phyloP scores from a whole-genome alignment of 2,888 invertebrate genomes.

The Napeogenes sylphis region DNA sequence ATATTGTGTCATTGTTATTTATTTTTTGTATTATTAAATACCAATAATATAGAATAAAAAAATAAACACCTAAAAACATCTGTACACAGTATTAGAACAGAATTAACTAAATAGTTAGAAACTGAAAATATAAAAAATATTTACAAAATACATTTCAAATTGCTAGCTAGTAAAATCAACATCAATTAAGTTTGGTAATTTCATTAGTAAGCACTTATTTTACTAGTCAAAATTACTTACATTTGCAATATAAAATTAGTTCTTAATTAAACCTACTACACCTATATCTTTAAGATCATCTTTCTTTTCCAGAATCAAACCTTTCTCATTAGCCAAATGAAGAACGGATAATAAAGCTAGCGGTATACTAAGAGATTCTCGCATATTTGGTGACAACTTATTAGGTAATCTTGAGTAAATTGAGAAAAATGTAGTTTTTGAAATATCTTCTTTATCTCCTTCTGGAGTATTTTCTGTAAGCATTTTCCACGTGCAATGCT shows the following conservation, averaged over 20 bases:
- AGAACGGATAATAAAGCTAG: conserved; percentile 88
- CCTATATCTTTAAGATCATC: conserved; percentile 74
- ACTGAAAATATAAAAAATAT: conserved; percentile 22
- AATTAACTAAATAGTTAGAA: conserved; percentile 16
- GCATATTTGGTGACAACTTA: conserved; percentile 78
- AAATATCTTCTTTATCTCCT: conserved; percentile 55
- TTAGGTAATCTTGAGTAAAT: conserved; percentile 78
- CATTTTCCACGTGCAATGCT: conserved; percentile 84
- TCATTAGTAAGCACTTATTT: not conserved
- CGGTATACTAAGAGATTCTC: conserved; percentile 85
- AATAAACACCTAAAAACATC: conserved; percentile 32
- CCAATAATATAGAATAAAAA: conserved; percentile 27
- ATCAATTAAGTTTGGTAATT: not conserved
- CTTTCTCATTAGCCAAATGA: conserved; percentile 90
- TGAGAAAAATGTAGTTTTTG: conserved; percentile 71
- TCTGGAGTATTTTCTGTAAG: conserved; percentile 63
- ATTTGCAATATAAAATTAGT: conserved; percentile 4
- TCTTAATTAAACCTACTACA: conserved; percentile 59
- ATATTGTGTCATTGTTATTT: conserved; percentile 5
- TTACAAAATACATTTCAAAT: conserved; percentile 23
- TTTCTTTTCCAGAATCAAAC: conserved; percentile 74
- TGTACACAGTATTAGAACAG: conserved; percentile 31
- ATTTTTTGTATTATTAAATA: conserved; percentile 20
- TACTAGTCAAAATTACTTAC: not conserved
- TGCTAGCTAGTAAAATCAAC: not conserved